phyloP scores from a whole-genome alignment of 2,888 invertebrate genomes.

The Ichneumoninae sp. region DNA sequence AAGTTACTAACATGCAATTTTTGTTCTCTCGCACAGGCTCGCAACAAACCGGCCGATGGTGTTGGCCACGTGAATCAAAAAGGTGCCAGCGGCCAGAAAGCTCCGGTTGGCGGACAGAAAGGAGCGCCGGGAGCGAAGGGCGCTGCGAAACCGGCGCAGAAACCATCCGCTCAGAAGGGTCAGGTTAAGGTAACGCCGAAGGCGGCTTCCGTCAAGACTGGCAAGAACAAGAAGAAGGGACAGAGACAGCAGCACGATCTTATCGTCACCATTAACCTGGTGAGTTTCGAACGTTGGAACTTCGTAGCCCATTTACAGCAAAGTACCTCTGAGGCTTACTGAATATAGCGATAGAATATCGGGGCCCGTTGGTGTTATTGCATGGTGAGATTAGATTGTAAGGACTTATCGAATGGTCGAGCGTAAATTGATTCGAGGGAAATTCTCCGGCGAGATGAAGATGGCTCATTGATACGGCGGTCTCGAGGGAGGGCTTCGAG shows the following conservation, averaged over 20 bases:
- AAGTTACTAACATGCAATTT: constrained; percentile 25
- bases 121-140: constrained; percentile 86
- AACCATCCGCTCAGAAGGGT: constrained; percentile 91
- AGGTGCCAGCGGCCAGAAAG: constrained; percentile 88
- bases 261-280: constrained; percentile 93
- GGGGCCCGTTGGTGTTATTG: not conserved
- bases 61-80: constrained; percentile 91
- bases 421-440: not conserved
- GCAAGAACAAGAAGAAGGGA: constrained; percentile 91
- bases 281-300: constrained; percentile 84
- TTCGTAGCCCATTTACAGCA: not conserved
- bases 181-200: constrained; percentile 86
- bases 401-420: not conserved
- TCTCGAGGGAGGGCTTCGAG: not conserved
- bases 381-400: constrained; percentile 31
- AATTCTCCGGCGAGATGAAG: constrained; percentile 19
- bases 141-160: constrained; percentile 88
- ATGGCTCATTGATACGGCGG: constrained; percentile 24
- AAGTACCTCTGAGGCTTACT: not conserved
- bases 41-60: constrained; percentile 93
- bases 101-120: constrained; percentile 87
- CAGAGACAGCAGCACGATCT: constrained; percentile 93
- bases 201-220: constrained; percentile 87
- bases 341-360: not conserved
- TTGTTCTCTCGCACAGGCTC: constrained; percentile 87